phyloP scores from a whole-genome alignment of 2,113 vertebrate species.

The Hymenochirus boettgeri region DNA sequence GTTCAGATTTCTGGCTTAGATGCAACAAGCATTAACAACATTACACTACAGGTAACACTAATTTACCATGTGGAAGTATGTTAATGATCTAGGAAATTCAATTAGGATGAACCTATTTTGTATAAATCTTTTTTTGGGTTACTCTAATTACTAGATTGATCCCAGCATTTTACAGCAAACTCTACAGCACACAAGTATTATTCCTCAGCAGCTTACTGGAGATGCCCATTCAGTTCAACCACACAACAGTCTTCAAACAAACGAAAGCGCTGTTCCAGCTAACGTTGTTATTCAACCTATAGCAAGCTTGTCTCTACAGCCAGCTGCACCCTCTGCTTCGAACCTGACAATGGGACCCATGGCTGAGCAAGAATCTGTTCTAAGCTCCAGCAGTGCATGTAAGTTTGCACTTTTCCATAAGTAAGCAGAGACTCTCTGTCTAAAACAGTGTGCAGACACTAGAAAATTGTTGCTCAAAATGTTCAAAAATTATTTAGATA shows the following conservation, averaged over 20 bases:
- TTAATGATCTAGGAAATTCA: background rate
- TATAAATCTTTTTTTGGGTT: background rate
- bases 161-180: slow-evolving; percentile 89
- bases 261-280: slow-evolving; percentile 70
- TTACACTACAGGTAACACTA: slow-evolving; percentile 82
- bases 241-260: slow-evolving; percentile 61
- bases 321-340: slow-evolving; percentile 67
- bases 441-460: too few relatives aligned
- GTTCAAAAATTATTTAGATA: too few relatives aligned
- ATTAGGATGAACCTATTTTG: background rate
- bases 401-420: too few relatives aligned
- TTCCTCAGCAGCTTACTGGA: slow-evolving; percentile 76
- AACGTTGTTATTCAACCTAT: slow-evolving; percentile 91
- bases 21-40: slow-evolving; percentile 89
- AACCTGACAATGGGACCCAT: slow-evolving; percentile 76
- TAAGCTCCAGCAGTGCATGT: slow-evolving; percentile 62
- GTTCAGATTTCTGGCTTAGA: slow-evolving; percentile 97
- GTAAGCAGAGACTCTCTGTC: too few relatives aligned
- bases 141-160: slow-evolving; percentile 74
- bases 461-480: too few relatives aligned
- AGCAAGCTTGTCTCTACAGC: slow-evolving; percentile 80
- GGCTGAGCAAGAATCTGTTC: slow-evolving; percentile 74
- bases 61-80: background rate
- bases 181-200: slow-evolving; percentile 77
- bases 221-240: slow-evolving; percentile 69